phyloP scores from a whole-genome alignment of 2,888 invertebrate genomes.

The Leucania comma region DNA sequence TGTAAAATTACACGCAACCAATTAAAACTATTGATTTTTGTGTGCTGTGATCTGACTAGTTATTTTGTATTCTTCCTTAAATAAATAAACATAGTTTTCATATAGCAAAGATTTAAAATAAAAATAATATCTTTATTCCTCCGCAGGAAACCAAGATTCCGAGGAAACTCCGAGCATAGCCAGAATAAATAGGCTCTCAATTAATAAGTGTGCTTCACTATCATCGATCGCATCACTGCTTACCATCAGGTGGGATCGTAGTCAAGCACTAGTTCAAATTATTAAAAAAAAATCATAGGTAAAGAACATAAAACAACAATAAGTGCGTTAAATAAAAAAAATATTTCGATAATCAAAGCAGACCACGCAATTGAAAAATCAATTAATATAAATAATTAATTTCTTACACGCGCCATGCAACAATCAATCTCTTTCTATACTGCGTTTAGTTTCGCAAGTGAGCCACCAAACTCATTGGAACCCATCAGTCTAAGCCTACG shows the following conservation, averaged over 20 bases:
- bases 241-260: background rate
- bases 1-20: background rate
- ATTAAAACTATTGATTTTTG: constrained; percentile 3
- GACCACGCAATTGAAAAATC: constrained; percentile 10
- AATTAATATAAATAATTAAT: constrained; percentile 23
- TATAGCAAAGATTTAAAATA: too few species aligned
- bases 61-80: too few species aligned
- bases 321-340: background rate
- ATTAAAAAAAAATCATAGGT: too few species aligned
- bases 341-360: background rate
- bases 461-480: constrained; percentile 63
- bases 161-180: too few species aligned
- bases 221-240: background rate
- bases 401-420: constrained; percentile 20
- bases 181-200: too few species aligned
- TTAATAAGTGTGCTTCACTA: background rate
- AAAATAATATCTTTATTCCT: too few species aligned
- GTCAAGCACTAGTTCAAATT: too few species aligned
- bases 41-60: background rate
- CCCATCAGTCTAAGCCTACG: constrained; percentile 72
- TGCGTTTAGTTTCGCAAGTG: constrained; percentile 62
- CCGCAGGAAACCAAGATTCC: too few species aligned
- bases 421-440: constrained; percentile 50
- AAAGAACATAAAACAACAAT: too few species aligned
- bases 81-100: too few species aligned